Percentiles rank a stretch among this genome's conserved stretches.
Conservation (phyloP, 53 echinoderm and acorn worm genomes). For the Stichopus horrens region DNA sequence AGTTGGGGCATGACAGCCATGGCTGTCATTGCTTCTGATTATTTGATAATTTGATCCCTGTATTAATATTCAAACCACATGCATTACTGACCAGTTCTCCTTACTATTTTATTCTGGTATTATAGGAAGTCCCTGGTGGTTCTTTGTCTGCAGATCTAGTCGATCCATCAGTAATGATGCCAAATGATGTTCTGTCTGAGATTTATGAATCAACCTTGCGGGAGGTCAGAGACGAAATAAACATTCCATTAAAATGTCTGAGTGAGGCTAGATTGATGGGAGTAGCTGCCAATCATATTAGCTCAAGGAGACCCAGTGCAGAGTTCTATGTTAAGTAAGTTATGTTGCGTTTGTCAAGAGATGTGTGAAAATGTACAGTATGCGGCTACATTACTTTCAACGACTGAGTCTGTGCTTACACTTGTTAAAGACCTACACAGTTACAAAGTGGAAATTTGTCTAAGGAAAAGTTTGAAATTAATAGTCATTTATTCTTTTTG, state of each 20-base stretch:
- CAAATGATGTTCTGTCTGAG: conserved; percentile 64
- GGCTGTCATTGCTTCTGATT: no score
- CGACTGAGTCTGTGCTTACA: no score
- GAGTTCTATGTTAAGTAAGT: conserved; percentile 86
- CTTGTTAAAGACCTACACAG: no score
- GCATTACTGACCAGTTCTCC: no score
- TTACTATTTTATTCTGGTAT: background rate
- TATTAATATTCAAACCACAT: no score
- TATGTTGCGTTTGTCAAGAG: background rate
- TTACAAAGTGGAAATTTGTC: no score
- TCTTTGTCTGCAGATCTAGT: conserved; percentile 57
- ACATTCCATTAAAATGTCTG: conserved; percentile 65
- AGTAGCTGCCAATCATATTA: conserved; percentile 72
- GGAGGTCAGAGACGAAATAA: conserved; percentile 88
- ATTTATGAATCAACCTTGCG: conserved; percentile 68
- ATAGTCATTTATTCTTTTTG: no score
- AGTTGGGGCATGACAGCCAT: no score
- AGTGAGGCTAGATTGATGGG: conserved; percentile 81
- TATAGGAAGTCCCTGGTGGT: conserved; percentile 74
- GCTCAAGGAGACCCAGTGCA: conserved; percentile 74
- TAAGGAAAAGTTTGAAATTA: no score
- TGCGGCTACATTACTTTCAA: no score
- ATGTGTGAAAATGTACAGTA: no score
- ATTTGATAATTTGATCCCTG: no score
- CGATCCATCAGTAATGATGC: conserved; percentile 44